A percentile compares a stretch with the other conserved stretches of the same genome.
phyloP scores from a whole-genome alignment of 2,797 vertebrate genomes.

The Lacerta bilineata region DNA sequence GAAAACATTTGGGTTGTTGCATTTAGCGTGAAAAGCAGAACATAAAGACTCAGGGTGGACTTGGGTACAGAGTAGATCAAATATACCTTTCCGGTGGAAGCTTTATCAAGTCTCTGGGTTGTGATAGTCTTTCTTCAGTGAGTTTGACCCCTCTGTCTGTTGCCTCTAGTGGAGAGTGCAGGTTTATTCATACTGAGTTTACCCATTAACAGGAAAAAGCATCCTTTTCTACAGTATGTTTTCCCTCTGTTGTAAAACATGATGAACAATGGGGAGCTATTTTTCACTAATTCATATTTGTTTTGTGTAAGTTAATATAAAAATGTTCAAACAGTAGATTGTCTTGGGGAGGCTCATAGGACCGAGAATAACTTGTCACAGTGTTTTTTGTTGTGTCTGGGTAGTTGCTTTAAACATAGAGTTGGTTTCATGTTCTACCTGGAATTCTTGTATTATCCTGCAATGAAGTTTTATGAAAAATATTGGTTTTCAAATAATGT shows the following conservation, averaged over 20 bases:
- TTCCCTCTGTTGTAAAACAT: not conserved
- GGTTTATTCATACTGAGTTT: not conserved
- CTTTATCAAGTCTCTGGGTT: not conserved
- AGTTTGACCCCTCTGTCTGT: not conserved
- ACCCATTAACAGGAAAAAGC: not conserved
- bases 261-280: not conserved
- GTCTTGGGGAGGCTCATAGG: not conserved
- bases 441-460: constrained; percentile 15
- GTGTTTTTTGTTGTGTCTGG: not conserved
- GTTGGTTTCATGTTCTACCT: not conserved
- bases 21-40: constrained; percentile 12
- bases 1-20: constrained; percentile 33
- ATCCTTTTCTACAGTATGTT: not conserved
- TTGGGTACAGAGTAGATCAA: not conserved
- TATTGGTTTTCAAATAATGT: constrained; percentile 22
- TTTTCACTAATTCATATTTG: not conserved
- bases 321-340: not conserved
- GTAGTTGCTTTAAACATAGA: constrained; percentile 8
- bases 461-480: constrained; percentile 25
- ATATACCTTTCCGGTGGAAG: not conserved
- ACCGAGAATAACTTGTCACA: not conserved
- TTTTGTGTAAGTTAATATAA: not conserved
- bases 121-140: not conserved
- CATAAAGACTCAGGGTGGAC: not conserved
- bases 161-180: not conserved